Percentiles rank a stretch among this genome's conserved stretches.
These are phyloP conservation scores for Hyperopisus bebe DNA, from an alignment of 2,113 vertebrate genomes.

Conservation along the genomic window DNA sequence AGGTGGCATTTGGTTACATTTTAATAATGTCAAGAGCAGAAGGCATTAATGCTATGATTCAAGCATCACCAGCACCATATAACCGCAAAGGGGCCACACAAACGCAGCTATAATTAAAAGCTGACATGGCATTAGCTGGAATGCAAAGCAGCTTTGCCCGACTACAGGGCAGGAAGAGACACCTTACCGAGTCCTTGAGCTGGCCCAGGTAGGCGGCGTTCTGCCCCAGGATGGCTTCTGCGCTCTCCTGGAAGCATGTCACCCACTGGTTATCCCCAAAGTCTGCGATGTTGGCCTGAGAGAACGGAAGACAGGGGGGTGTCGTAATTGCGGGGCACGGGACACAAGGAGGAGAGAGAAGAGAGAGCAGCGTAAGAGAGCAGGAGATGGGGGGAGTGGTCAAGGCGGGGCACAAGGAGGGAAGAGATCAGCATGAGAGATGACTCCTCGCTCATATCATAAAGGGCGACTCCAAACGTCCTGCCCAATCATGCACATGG, in stretches of 20 bases:
- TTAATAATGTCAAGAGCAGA: not conserved
- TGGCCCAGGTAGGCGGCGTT: constrained; percentile 81
- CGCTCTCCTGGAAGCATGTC: constrained; percentile 91
- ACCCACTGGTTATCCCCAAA: constrained; percentile 91
- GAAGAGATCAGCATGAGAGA: not conserved
- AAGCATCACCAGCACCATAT: not conserved
- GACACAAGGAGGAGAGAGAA: not conserved
- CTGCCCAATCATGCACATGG: not conserved
- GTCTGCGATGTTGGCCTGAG: constrained; percentile 86
- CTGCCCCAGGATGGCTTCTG: constrained; percentile 86
- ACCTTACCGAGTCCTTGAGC: constrained; percentile 82
- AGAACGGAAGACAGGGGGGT: not conserved
- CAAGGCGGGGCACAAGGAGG: not conserved
- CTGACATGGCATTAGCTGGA: not conserved
- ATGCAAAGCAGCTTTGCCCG: not conserved
- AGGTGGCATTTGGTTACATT: not conserved
- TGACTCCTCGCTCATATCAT: not conserved
- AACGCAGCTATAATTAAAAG: not conserved
- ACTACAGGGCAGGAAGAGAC: not conserved
- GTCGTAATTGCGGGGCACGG: not conserved
- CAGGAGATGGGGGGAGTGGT: not conserved
- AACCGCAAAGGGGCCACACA: not conserved
- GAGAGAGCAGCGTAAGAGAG: not conserved
- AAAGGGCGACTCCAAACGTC: not conserved
- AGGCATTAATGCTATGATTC: not conserved